A percentile compares a stretch with the other conserved stretches of the same genome.
Conservation (phyloP, 2,113 vertebrate genomes). For the Syngnathoides biaculeatus region DNA sequence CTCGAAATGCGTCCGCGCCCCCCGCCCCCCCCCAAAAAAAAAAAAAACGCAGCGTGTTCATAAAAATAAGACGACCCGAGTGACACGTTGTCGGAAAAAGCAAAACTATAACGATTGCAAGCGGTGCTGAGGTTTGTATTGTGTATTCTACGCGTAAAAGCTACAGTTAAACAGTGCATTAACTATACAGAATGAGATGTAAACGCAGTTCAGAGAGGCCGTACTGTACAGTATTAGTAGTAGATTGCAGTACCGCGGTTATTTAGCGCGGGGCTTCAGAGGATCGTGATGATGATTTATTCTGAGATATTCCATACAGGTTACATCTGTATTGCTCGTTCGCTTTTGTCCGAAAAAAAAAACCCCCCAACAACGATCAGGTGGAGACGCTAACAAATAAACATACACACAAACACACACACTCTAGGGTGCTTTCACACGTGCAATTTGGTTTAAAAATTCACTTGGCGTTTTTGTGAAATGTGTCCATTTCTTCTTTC, state of each 20-base stretch:
- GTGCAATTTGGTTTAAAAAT: background rate
- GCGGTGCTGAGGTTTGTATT: slow-evolving; percentile 50
- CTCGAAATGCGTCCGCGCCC: background rate
- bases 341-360: background rate
- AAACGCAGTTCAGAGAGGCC: slow-evolving; percentile 39
- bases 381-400: background rate
- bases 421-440: background rate
- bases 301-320: slow-evolving; percentile 12
- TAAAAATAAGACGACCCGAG: background rate
- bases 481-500: too few relatives aligned
- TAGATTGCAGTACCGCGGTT: slow-evolving; percentile 33
- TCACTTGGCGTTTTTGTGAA: background rate
- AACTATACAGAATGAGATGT: slow-evolving; percentile 42
- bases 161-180: slow-evolving; percentile 44
- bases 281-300: slow-evolving; percentile 13
- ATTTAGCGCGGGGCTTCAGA: slow-evolving; percentile 13
- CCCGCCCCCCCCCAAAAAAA: too few relatives aligned
- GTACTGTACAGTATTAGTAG: slow-evolving; percentile 22
- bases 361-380: background rate
- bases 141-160: slow-evolving; percentile 35
- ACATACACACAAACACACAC: background rate
- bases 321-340: slow-evolving; percentile 31
- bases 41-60: background rate
- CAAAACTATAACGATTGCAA: slow-evolving; percentile 44
- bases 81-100: slow-evolving; percentile 26